Conservation (phyloP, 2,113 vertebrate species). For the Cacatua alba region DNA sequence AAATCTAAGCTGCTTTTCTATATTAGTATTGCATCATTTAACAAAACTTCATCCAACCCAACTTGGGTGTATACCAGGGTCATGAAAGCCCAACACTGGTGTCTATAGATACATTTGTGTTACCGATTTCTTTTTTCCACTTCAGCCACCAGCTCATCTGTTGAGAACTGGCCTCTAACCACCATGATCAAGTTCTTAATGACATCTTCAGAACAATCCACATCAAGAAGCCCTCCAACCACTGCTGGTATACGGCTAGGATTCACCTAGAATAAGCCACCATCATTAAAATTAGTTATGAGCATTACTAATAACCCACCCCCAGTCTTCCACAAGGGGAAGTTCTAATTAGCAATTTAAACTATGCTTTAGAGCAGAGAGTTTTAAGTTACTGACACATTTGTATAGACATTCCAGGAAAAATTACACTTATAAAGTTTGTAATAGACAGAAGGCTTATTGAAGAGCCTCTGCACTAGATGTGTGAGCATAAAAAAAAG, state of each 20-base stretch:
- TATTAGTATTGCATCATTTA: neutral
- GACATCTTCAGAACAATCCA: slow-evolving; percentile 92
- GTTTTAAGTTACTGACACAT: neutral
- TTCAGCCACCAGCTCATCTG: slow-evolving; percentile 91
- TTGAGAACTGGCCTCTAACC: slow-evolving; percentile 92
- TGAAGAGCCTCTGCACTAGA: neutral
- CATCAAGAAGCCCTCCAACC: slow-evolving; percentile 90
- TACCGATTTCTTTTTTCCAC: slow-evolving; percentile 94
- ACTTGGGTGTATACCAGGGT: neutral
- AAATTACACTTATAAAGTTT: neutral
- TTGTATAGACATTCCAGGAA: neutral
- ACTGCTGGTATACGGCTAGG: slow-evolving; percentile 91
- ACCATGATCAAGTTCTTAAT: slow-evolving; percentile 93
- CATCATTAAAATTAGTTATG: neutral
- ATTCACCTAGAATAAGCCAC: slow-evolving; percentile 82
- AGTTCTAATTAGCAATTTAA: neutral
- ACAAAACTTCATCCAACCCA: neutral
- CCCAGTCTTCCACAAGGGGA: neutral
- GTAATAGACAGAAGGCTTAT: neutral
- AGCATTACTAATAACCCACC: neutral
- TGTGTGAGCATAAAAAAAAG: neutral
- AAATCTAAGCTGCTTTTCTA: neutral
- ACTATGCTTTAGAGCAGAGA: neutral
- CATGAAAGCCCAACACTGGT: neutral
- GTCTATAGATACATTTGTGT: neutral